Evolutionary conservation across 1,140 invertebrate genomes (phyloP), one percentile per base, ranked within the genome.

Genomic region (Colletes latitarsis): DNA sequence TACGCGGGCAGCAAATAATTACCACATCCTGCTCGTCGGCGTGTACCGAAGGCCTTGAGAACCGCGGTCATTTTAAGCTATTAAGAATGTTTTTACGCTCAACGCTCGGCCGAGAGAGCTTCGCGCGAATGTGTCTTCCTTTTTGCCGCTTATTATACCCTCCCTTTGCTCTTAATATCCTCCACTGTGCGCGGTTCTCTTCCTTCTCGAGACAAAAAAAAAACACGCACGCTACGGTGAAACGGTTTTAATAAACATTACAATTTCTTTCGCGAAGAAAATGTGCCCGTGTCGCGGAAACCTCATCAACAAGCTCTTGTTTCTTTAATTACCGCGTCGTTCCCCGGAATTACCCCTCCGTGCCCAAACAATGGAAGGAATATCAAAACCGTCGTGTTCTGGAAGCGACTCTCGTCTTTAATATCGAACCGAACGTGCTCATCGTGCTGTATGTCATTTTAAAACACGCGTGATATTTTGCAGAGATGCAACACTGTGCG

Each of bases 1-100:
- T 72, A 79, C 75, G 81, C 69, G 62, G 68, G 4, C 62, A 82
- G 68, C 76, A 77, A 78, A 82, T 73, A 73, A 82, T 82, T 82
- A 72, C 76, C 68, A 82, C 81, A 79, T 82, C 81, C 81, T 82
- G 81, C 49, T 72, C 43, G 71, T n/a, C 30, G 43, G 5, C 60
- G 30, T 30, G 10, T 41, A 43, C 41, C 19, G 63, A 43, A 39
- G 71, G 55, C 72, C 72, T 80, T 75, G 63, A 67, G 71, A 64
- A 80, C 53, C 63, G 19, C n/a, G 49, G 19, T 14, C 21, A 30
- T 75, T 74, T 80, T 66, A 74, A 68, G 15, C 46, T 46, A 68
- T 80, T 80, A 80, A 60, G 72, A 58, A 80, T 75, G 30, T 60
- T 75, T 60, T 80, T 75, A 43, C 71, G 43, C 52, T 15, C 5